phyloP scores from a whole-genome alignment of 2,797 vertebrate species.

The Threskiornis aethiopicus region DNA sequence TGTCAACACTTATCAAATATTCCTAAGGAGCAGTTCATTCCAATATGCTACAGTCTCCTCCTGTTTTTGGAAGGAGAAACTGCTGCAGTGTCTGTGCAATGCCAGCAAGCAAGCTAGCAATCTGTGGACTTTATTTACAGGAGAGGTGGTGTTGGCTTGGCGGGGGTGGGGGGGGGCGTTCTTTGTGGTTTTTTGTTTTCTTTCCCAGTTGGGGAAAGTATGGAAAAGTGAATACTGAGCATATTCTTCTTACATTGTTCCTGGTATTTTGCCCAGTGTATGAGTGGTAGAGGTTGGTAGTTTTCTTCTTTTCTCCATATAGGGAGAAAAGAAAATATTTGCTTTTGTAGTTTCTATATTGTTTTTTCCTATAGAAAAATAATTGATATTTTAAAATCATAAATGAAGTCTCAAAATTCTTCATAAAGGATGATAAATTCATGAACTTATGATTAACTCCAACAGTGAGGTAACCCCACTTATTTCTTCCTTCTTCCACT shows the following conservation, averaged over 20 bases:
- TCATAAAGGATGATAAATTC: not conserved
- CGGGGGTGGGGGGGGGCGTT: not conserved
- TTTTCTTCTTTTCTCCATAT: not conserved
- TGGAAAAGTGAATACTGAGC: not conserved
- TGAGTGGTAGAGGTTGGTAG: not conserved
- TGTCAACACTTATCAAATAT: constrained; percentile 39
- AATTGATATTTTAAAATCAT: not conserved
- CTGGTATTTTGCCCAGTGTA: not conserved
- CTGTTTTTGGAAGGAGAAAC: constrained; percentile 36
- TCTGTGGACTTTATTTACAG: not conserved
- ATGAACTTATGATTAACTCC: not conserved
- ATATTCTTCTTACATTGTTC: not conserved
- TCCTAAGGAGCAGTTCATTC: not conserved
- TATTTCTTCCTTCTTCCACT: not conserved
- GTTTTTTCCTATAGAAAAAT: not conserved
- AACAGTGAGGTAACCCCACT: not conserved
- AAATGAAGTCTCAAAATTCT: not conserved
- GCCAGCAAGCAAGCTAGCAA: not conserved
- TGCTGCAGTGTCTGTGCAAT: not conserved
- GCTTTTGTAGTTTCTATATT: not conserved
- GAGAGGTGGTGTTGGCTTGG: not conserved
- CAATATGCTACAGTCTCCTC: not conserved
- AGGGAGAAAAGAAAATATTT: not conserved
- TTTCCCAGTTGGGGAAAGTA: not conserved
- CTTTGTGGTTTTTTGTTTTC: not conserved